phyloP scores from a whole-genome alignment of 2,797 vertebrate genomes.

The Lacerta bilineata region DNA sequence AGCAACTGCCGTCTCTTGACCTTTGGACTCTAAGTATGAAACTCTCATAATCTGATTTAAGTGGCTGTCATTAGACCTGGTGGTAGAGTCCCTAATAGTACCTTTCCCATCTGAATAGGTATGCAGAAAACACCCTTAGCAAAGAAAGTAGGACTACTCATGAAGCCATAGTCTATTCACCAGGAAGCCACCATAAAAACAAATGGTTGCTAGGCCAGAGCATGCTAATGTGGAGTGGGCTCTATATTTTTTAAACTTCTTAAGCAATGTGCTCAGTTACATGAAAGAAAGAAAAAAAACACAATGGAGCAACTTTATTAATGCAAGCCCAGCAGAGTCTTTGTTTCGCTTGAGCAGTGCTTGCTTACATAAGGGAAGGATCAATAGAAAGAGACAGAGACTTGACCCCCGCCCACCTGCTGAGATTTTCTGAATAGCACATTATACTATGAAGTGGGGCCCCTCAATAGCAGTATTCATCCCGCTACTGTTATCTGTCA shows the following conservation, averaged over 20 bases:
- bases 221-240: background rate
- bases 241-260: constrained; percentile 20
- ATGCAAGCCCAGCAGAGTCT: constrained; percentile 30
- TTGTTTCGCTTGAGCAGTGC: background rate
- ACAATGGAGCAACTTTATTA: constrained; percentile 28
- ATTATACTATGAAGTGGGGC: background rate
- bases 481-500: constrained; percentile 30
- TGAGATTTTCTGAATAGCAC: constrained; percentile 40
- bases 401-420: constrained; percentile 38
- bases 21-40: background rate
- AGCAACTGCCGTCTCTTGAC: background rate
- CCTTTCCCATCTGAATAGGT: background rate
- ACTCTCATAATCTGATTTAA: background rate
- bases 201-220: background rate
- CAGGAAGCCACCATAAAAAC: background rate
- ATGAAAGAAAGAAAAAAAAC: constrained; percentile 8
- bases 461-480: constrained; percentile 21
- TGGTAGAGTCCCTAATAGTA: background rate
- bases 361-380: constrained; percentile 36
- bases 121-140: background rate
- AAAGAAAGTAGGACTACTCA: background rate
- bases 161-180: background rate
- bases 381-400: constrained; percentile 43
- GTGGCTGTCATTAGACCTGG: background rate
- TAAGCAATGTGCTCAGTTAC: background rate